Base-by-base conservation (phyloP, 1,140 invertebrate species). In the Ctenoplectra terminalis region DNA sequence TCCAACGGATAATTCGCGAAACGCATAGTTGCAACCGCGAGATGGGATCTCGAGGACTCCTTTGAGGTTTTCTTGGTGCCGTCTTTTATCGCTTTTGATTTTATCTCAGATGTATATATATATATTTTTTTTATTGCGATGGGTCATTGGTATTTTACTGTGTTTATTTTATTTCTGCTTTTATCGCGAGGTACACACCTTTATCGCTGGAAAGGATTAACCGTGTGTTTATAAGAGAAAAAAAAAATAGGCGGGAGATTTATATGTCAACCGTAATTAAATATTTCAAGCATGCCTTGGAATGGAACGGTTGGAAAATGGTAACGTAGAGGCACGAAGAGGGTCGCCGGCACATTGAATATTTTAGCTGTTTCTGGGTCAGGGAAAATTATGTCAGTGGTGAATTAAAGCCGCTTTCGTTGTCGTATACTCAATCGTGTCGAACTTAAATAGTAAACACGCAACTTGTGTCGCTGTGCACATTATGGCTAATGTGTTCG, bases 311-410 rank as follows among this genome's bases (percentile, higher is more conserved):
- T 61, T 34, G 81, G 86, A 83, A 87, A 87, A 87, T 73, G 34
- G 37, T 69, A 72, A 69, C 76, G 54, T 61, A 26, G 46, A 63
- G 56, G 69, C 61, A 40, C 52, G 69, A 76, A 87, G 67, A 84
- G 76, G 81, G 84, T 67, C 84, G 84, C 13, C 34, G 75, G 72
- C 74, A 58, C 80, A 66, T 88, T 80, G 84, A 87, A 90, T 88
- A 88, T 88, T 85, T 87, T 73, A 89, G 72, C 71, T 71, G 80
- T 87, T 89, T 90, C 86, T 90, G 70, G 89, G 86, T 89, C 89
- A 86, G 81, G 84, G 83, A 89, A 90, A 90, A 90, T 90, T 87
- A 89, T 90, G 88, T 89, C 89, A 90, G 80, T 81, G 63, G 73
- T 84, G 87, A 88, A 90, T 90, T 89, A 89, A 90, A 86, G 80